Base-by-base conservation (phyloP, 1,140 invertebrate species). In the Brachionus asplanchnoidis region DNA sequence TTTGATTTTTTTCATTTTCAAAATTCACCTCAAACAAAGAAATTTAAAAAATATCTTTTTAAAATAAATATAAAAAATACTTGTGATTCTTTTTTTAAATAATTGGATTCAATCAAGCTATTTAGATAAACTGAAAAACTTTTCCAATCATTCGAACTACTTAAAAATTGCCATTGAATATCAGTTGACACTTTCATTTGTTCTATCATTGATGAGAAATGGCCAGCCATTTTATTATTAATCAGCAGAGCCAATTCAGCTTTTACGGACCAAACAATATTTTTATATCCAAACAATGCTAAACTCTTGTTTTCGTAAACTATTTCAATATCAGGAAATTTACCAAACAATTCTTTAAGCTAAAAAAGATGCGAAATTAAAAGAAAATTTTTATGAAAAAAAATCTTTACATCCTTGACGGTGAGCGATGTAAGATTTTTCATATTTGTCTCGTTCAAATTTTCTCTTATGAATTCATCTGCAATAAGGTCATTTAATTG, bases 161-260 rank as follows among this genome's bases (percentile, higher is more conserved):
- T 50, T 77, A 50, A 12, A 50, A n/a, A 77, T 53, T 77, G 73
- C 73, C 73, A 77, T 77, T 77, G 73, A 50, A 53, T 77, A 46
- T 77, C 20, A 4, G 42, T 77, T 7, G 73, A 77, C 46, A 77
- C 28, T 77, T 26, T 50, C 12, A 77, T 20, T 50, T 77, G 73
- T 9, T 77, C 8, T 20, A 50, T 46, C 26, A 77, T 77, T 26
- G 20, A 3, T 26, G 73, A 77, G 26, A 50, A 77, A 12, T 77
- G 7, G 3, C n/a, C 14, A 1, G 40, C 8, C 9, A 77, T 36
- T 23, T 46, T 46, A 26, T 77, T 50, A 8, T 50, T 77, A 9
- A 77, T 46, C 2, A 53, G 9, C 5, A 28, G 8, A 23, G 20
- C 46, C 26, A 77, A 50, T 50, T 77, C 73, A 11, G 46, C 4